Conservation (phyloP, 1,140 invertebrate genomes). For the Drosophila repleta region DNA sequence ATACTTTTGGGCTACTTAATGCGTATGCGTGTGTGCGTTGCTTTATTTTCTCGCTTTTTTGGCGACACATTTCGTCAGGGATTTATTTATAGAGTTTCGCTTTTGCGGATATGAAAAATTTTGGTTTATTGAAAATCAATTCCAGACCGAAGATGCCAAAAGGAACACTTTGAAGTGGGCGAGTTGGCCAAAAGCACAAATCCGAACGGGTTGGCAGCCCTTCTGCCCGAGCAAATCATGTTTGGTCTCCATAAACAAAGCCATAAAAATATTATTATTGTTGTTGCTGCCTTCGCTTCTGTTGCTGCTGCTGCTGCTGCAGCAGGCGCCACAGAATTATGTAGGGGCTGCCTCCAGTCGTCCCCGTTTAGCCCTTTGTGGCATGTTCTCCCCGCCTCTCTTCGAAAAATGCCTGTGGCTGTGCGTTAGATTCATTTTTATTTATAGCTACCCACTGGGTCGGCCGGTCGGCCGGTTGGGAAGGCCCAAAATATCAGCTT, state of each 20-base stretch:
- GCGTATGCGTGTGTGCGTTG: background rate
- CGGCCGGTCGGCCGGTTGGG: background rate
- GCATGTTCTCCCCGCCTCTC: background rate
- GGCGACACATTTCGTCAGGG: slow-evolving; percentile 59
- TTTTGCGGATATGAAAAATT: slow-evolving; percentile 19
- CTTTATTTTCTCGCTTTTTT: slow-evolving; percentile 45
- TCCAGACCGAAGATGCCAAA: slow-evolving; percentile 40
- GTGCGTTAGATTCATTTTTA: slow-evolving; percentile 62
- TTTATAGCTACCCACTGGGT: slow-evolving; percentile 52
- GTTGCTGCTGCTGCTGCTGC: slow-evolving; percentile 29
- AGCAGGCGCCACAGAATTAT: slow-evolving; percentile 67
- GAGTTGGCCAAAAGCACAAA: background rate
- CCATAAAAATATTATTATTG: slow-evolving; percentile 58
- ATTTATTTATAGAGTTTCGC: slow-evolving; percentile 61
- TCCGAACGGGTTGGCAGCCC: slow-evolving; percentile 25
- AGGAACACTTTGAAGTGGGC: slow-evolving; percentile 59
- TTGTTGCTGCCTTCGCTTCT: slow-evolving; percentile 20
- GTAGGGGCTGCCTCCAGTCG: slow-evolving; percentile 9
- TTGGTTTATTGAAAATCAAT: slow-evolving; percentile 61
- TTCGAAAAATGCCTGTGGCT: slow-evolving; percentile 40
- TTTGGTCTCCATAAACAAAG: slow-evolving; percentile 69
- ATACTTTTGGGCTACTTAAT: slow-evolving; percentile 34
- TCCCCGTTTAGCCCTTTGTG: slow-evolving; percentile 3
- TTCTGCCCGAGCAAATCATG: slow-evolving; percentile 41
- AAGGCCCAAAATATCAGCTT: slow-evolving; percentile 8